These are phyloP conservation scores for Pecten maximus DNA, from an alignment of 2,888 invertebrate species.

Conservation along the genomic window DNA sequence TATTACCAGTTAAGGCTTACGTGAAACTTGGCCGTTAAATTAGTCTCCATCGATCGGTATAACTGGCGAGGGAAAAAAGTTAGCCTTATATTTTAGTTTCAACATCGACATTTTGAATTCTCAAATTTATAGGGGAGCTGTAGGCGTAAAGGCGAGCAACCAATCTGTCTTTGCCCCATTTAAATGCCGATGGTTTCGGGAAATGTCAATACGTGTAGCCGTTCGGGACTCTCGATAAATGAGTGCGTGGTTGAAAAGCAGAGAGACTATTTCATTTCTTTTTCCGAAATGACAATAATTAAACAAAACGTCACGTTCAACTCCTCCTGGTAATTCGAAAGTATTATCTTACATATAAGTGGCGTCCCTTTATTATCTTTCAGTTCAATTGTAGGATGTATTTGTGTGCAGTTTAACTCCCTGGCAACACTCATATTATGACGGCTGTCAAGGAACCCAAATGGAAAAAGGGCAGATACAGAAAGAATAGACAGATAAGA, in stretches of 20 bases:
- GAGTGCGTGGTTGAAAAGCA: background rate
- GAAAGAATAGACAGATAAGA: no score
- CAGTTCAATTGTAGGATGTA: no score
- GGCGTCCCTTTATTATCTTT: background rate
- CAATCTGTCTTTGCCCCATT: background rate
- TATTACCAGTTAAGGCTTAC: background rate
- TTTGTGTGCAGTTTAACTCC: no score
- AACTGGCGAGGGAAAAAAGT: background rate
- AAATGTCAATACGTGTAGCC: background rate
- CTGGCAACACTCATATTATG: no score
- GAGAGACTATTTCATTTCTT: background rate
- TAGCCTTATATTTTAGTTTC: constrained; percentile 18
- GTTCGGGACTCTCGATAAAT: background rate
- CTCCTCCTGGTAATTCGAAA: background rate
- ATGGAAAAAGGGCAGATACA: no score
- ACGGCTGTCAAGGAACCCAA: no score
- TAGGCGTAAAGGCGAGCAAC: background rate
- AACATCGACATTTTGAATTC: background rate
- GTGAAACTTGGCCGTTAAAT: constrained; percentile 15
- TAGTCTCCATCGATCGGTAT: background rate
- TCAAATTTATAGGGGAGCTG: background rate
- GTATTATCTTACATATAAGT: background rate
- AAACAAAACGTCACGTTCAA: background rate
- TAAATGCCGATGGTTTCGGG: background rate
- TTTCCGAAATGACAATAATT: background rate